A percentile compares a stretch with the other conserved stretches of the same genome.
Conservation (phyloP, 2,888 invertebrate genomes). For the Microctonus aethiopoides region DNA sequence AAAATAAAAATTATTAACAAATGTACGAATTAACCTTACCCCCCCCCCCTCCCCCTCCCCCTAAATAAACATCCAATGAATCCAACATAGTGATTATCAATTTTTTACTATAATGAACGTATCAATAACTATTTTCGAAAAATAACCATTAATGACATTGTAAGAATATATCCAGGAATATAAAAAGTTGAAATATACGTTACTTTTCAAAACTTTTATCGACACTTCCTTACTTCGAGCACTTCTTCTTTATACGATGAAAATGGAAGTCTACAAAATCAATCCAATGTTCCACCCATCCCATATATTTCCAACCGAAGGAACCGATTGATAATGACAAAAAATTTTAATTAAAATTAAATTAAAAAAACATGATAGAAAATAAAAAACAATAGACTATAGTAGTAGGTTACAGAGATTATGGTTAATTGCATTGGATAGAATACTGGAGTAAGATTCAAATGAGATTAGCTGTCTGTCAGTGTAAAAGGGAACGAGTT, state of each 20-base stretch:
- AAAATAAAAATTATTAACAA: too few species aligned
- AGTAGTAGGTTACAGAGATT: slow-evolving; percentile 43
- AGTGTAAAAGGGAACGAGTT: neutral
- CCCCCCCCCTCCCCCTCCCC: too few species aligned
- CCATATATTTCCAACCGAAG: neutral
- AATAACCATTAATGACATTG: neutral
- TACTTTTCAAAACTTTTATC: slow-evolving; percentile 62
- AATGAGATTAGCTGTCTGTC: neutral
- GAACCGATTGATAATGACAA: neutral
- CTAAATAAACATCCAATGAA: too few species aligned
- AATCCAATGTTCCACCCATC: neutral
- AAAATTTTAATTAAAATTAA: neutral
- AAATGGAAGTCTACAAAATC: neutral
- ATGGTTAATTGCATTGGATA: slow-evolving; percentile 61
- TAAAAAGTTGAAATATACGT: slow-evolving; percentile 34
- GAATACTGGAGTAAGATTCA: slow-evolving; percentile 20
- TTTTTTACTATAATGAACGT: neutral
- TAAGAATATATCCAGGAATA: slow-evolving; percentile 16
- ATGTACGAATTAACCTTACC: too few species aligned
- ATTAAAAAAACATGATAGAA: slow-evolving; percentile 4
- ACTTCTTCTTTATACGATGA: neutral
- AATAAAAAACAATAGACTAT: neutral
- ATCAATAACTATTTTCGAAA: neutral
- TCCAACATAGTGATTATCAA: neutral
- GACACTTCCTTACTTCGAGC: slow-evolving; percentile 44